phyloP scores from a whole-genome alignment of 2,797 vertebrate species.

The Eulemur rubriventer region DNA sequence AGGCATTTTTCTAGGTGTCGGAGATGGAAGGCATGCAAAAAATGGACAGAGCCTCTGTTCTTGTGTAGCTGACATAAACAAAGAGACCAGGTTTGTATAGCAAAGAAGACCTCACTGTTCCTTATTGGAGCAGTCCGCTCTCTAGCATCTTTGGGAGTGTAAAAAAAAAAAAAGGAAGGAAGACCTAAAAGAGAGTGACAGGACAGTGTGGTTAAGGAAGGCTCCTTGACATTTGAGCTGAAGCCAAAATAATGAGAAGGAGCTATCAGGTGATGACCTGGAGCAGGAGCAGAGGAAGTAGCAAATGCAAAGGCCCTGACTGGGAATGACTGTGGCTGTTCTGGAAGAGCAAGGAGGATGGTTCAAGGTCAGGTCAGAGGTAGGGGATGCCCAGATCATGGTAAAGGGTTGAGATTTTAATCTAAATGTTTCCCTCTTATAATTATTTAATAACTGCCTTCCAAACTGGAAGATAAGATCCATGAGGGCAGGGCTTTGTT shows the following conservation, averaged over 20 bases:
- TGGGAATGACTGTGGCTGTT: not conserved
- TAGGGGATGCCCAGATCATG: not conserved
- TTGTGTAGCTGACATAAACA: not conserved
- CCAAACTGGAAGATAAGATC: not conserved
- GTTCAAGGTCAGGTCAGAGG: not conserved
- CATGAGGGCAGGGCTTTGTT: not conserved
- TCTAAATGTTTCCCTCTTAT: not conserved
- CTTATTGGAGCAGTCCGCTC: too few relatives aligned
- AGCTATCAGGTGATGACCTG: not conserved
- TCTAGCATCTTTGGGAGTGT: too few relatives aligned
- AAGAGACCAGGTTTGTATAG: not conserved
- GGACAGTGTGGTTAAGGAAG: not conserved
- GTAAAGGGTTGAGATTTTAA: not conserved
- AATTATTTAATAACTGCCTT: not conserved
- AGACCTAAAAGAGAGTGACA: not conserved
- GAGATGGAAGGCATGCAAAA: not conserved
- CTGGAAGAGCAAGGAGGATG: not conserved
- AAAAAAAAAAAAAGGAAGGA: not conserved
- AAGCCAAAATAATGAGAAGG: not conserved
- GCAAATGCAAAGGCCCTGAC: not conserved
- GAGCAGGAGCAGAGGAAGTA: not conserved
- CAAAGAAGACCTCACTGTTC: not conserved
- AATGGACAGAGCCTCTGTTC: not conserved
- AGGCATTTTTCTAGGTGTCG: not conserved
- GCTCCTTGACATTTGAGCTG: not conserved